Percentiles rank a stretch among this genome's conserved stretches.
These are phyloP conservation scores for Cyprinodon tularosa DNA, from an alignment of 2,113 vertebrate species.

Conservation along the genomic window DNA sequence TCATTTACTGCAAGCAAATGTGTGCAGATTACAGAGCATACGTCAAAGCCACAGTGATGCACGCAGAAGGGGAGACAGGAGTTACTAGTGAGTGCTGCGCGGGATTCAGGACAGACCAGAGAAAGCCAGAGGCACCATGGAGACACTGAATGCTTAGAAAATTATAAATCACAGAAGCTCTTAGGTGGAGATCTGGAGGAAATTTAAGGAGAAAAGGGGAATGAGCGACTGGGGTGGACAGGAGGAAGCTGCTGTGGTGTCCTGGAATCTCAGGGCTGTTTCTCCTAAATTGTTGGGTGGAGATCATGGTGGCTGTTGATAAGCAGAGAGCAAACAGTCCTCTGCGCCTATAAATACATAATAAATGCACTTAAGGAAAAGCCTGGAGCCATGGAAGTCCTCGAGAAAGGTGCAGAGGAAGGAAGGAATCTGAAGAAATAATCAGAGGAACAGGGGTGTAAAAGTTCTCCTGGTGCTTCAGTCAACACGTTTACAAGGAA, in stretches of 20 bases:
- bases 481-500: slow-evolving; percentile 13
- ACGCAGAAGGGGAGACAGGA: slow-evolving; percentile 15
- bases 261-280: slow-evolving; percentile 54
- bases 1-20: slow-evolving; percentile 51
- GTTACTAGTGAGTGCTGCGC: slow-evolving; percentile 6
- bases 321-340: slow-evolving; percentile 70
- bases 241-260: slow-evolving; percentile 58
- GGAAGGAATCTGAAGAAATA: slow-evolving; percentile 2
- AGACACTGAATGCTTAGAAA: slow-evolving; percentile 18
- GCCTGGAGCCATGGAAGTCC: slow-evolving; percentile 37
- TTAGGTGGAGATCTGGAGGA: slow-evolving; percentile 38
- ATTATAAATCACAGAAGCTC: slow-evolving; percentile 18
- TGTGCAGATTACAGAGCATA: slow-evolving; percentile 31
- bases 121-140: neutral
- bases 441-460: neutral
- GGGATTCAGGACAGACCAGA: slow-evolving; percentile 7
- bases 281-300: slow-evolving; percentile 77
- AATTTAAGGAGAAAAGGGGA: slow-evolving; percentile 23
- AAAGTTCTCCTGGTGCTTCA: slow-evolving; percentile 6
- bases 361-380: slow-evolving; percentile 66
- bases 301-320: slow-evolving; percentile 65
- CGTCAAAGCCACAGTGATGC: slow-evolving; percentile 35
- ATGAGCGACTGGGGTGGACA: slow-evolving; percentile 42
- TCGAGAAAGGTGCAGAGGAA: slow-evolving; percentile 28
- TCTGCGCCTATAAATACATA: slow-evolving; percentile 66